These are phyloP conservation scores for Saguinus midas DNA, from an alignment of 2,113 vertebrate genomes.

Conservation along the genomic window DNA sequence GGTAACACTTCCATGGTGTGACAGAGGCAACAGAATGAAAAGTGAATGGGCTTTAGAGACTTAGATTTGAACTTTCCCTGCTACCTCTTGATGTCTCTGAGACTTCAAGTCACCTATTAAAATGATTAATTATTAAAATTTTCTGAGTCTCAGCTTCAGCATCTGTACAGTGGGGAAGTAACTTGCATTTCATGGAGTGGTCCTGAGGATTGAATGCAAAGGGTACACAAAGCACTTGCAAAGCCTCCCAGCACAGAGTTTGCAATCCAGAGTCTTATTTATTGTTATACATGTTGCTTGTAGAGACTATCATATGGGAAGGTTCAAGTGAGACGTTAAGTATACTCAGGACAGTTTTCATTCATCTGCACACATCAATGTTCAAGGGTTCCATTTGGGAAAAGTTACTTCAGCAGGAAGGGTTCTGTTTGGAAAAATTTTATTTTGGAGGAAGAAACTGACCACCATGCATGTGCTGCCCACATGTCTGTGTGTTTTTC, in stretches of 20 bases:
- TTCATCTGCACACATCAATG: not conserved
- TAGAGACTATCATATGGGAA: not conserved
- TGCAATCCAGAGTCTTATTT: not conserved
- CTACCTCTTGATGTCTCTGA: not conserved
- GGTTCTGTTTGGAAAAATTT: not conserved
- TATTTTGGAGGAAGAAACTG: not conserved
- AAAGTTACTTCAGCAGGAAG: not conserved
- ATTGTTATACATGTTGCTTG: not conserved
- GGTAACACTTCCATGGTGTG: fast-evolving
- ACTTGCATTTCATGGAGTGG: not conserved
- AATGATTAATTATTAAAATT: not conserved
- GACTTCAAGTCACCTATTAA: not conserved
- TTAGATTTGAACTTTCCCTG: not conserved
- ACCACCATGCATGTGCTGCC: not conserved
- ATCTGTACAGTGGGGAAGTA: not conserved
- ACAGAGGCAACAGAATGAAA: not conserved
- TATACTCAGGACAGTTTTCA: not conserved
- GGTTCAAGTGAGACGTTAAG: not conserved
- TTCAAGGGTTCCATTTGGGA: not conserved
- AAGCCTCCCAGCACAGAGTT: not conserved
- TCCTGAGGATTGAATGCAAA: not conserved
- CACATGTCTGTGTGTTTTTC: not conserved
- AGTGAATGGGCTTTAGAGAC: not conserved
- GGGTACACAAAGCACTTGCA: not conserved
- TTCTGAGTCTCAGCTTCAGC: not conserved